Evolutionary conservation across 2,888 invertebrate genomes (phyloP).

Genomic region (Chymomyza amoena): DNA sequence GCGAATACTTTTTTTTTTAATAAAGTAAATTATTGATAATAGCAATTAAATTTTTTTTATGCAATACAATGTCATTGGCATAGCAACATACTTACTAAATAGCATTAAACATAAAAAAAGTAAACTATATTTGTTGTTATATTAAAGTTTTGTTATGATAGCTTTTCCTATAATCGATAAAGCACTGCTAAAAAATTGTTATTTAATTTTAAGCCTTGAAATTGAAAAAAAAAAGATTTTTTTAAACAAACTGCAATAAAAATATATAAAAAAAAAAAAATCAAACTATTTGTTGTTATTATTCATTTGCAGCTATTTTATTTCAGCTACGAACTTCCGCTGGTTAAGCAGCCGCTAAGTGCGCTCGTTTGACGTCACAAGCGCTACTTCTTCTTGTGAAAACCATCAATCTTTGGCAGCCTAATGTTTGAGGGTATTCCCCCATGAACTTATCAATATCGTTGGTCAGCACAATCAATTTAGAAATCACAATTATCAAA

Average conservation of each 20-base stretch:
- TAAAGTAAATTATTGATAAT: slow-evolving; percentile 50
- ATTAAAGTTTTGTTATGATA: slow-evolving; percentile 71
- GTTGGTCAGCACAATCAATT: too few relatives aligned
- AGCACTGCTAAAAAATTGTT: slow-evolving; percentile 47
- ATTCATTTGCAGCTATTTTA: slow-evolving; percentile 36
- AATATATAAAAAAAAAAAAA: slow-evolving; percentile 24
- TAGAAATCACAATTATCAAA: background rate
- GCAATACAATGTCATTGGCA: background rate
- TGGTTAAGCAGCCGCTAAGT: background rate
- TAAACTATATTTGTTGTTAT: slow-evolving; percentile 40
- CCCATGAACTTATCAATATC: background rate
- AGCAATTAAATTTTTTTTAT: slow-evolving; percentile 37
- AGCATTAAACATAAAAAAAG: background rate
- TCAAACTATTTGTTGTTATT: slow-evolving; percentile 25
- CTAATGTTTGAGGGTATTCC: background rate
- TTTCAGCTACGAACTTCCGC: slow-evolving; percentile 2
- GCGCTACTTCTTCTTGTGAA: background rate
- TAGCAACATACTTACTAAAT: background rate
- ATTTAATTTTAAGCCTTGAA: slow-evolving; percentile 51
- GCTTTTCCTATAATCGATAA: slow-evolving; percentile 51
- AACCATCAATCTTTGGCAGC: background rate
- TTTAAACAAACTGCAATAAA: slow-evolving; percentile 22
- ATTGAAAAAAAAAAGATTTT: slow-evolving; percentile 46
- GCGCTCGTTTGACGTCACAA: slow-evolving; percentile 32
- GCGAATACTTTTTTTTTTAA: slow-evolving; percentile 23